phyloP scores from a whole-genome alignment of 2,113 vertebrate genomes.

The Gasterosteus nipponicus region DNA sequence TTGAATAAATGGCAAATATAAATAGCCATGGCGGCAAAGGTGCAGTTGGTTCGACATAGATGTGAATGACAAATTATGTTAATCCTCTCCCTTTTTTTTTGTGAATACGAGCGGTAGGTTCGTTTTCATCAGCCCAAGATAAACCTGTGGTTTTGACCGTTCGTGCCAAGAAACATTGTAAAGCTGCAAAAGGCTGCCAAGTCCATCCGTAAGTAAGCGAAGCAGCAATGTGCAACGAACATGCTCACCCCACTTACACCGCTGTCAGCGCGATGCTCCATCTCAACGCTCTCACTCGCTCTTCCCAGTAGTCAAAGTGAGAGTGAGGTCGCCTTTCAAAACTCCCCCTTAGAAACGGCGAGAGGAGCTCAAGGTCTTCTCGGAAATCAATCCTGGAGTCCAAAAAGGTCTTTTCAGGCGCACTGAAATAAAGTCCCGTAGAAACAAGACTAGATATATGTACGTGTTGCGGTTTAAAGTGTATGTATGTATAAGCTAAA shows the following conservation, averaged over 20 bases:
- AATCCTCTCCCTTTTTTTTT: constrained; percentile 18
- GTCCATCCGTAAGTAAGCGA: not conserved
- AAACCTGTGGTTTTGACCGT: constrained; percentile 57
- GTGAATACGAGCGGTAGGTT: constrained; percentile 54
- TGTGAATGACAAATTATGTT: not conserved
- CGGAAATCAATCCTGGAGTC: constrained; percentile 45
- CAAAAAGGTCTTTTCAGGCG: constrained; percentile 34
- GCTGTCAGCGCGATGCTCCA: constrained; percentile 23
- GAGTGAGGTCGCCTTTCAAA: constrained; percentile 21
- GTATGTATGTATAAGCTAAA: constrained; percentile 6
- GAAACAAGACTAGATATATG: constrained; percentile 10
- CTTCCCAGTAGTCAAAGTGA: constrained; percentile 27
- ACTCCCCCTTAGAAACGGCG: constrained; percentile 7
- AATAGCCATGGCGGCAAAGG: not conserved
- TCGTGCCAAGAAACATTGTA: constrained; percentile 47
- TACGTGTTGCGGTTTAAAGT: not conserved
- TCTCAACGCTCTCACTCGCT: constrained; percentile 38
- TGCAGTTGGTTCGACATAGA: not conserved
- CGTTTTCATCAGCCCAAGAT: constrained; percentile 54
- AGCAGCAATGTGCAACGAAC: constrained; percentile 47
- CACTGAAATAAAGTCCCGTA: not conserved
- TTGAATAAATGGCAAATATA: not conserved
- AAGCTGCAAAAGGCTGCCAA: constrained; percentile 39
- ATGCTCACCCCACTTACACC: constrained; percentile 34
- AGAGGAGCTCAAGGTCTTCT: constrained; percentile 40